Percentiles rank a stretch among this genome's conserved stretches.
Evolutionary conservation across 2,797 vertebrate genomes (phyloP).

Genomic region (Sebastes paucispinis): DNA sequence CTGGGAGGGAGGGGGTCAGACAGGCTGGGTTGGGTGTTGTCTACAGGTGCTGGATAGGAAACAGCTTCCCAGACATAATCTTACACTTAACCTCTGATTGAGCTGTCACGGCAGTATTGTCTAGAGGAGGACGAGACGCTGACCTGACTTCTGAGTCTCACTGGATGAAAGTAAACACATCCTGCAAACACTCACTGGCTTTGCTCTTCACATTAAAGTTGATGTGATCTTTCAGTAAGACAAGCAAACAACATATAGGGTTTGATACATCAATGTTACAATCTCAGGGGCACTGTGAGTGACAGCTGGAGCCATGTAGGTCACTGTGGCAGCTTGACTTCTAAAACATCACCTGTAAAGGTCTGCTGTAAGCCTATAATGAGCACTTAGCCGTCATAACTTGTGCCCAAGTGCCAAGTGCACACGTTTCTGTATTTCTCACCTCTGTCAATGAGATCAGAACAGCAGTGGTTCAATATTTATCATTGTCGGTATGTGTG

Average conservation of each 20-base stretch:
- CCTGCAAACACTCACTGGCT: background rate
- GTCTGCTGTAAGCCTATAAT: slow-evolving; percentile 52
- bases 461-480: background rate
- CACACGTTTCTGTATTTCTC: background rate
- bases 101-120: background rate
- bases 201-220: background rate
- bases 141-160: background rate
- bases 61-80: slow-evolving; percentile 11
- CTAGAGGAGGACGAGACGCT: background rate
- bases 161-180: background rate
- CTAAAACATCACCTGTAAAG: slow-evolving; percentile 40
- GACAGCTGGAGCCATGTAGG: slow-evolving; percentile 61
- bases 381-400: slow-evolving; percentile 27
- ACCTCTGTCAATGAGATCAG: background rate
- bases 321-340: slow-evolving; percentile 57
- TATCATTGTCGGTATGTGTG: background rate
- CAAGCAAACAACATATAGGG: background rate
- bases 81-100: background rate
- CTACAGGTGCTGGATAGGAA: slow-evolving; percentile 18
- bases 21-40: slow-evolving; percentile 9
- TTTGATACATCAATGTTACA: background rate
- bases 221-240: background rate
- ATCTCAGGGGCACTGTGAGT: slow-evolving; percentile 4
- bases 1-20: background rate
- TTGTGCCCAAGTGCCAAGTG: background rate